phyloP scores from a whole-genome alignment of 1,140 invertebrate species.

The Aphelenchoides besseyi region DNA sequence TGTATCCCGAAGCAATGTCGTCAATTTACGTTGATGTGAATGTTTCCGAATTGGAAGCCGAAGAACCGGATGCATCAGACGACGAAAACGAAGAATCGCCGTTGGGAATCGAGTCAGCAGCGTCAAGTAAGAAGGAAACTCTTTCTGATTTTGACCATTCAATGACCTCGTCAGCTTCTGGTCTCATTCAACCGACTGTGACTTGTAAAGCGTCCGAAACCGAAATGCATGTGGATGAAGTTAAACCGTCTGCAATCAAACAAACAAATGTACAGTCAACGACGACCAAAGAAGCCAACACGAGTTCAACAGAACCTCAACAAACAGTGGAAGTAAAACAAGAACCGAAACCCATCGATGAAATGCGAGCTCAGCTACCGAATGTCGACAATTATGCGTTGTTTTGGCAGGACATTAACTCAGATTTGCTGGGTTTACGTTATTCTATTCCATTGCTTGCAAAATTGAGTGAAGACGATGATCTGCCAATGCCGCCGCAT shows the following conservation, averaged over 20 bases:
- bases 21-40: conserved; percentile 25
- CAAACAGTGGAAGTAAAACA: not conserved
- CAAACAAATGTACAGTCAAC: not conserved
- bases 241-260: not conserved
- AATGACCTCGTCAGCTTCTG: not conserved
- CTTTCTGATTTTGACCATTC: not conserved
- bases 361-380: not conserved
- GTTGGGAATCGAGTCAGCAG: not conserved
- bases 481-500: conserved; percentile 5
- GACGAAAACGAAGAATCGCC: conserved; percentile 24
- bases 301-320: not conserved
- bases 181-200: not conserved
- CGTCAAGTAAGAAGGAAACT: conserved; percentile 1
- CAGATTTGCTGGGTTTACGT: not conserved
- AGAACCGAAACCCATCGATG: not conserved
- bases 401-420: conserved; percentile 3
- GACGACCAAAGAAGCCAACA: not conserved
- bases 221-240: not conserved
- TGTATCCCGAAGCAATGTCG: conserved; percentile 24
- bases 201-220: not conserved
- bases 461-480: not conserved
- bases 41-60: conserved; percentile 27
- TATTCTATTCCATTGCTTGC: not conserved
- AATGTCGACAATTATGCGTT: conserved; percentile 11
- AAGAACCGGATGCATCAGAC: conserved; percentile 24